Percentiles rank a stretch among this genome's conserved stretches.
phyloP scores from a whole-genome alignment of 2,797 vertebrate species.

The Loris lydekkerianus region DNA sequence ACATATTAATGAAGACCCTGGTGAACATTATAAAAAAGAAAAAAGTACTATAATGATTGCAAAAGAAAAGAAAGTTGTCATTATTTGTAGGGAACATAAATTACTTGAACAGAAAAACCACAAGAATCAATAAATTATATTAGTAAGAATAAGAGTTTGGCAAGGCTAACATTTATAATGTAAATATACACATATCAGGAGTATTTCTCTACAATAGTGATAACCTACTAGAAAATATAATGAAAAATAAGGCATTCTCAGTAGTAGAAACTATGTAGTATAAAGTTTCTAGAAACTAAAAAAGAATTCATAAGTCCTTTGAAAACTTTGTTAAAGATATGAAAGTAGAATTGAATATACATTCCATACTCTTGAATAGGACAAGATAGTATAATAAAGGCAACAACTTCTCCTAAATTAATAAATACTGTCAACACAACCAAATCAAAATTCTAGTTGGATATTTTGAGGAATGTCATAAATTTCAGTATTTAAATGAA shows the following conservation, averaged over 20 bases:
- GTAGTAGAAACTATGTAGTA: neutral
- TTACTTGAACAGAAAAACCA: neutral
- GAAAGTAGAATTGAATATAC: neutral
- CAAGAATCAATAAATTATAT: constrained; percentile 6
- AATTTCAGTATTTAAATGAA: neutral
- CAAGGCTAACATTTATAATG: neutral
- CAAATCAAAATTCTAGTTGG: neutral
- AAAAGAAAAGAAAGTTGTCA: neutral
- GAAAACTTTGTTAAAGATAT: constrained; percentile 12
- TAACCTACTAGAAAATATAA: neutral
- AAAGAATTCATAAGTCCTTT: neutral
- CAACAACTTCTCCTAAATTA: neutral
- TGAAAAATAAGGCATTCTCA: constrained; percentile 11
- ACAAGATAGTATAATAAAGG: neutral
- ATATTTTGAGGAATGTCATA: constrained; percentile 31
- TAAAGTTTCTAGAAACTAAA: neutral
- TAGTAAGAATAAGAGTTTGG: neutral
- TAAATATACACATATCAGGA: neutral
- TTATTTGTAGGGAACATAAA: constrained; percentile 19
- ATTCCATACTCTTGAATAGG: neutral
- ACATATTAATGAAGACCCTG: neutral
- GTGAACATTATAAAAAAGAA: neutral
- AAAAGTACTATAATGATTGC: constrained; percentile 12
- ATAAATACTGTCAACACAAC: neutral
- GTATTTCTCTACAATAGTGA: neutral